These are phyloP conservation scores for Temnopleurus reevesii DNA, from an alignment of 53 echinoderm and acorn worm genomes.

Conservation along the genomic window DNA sequence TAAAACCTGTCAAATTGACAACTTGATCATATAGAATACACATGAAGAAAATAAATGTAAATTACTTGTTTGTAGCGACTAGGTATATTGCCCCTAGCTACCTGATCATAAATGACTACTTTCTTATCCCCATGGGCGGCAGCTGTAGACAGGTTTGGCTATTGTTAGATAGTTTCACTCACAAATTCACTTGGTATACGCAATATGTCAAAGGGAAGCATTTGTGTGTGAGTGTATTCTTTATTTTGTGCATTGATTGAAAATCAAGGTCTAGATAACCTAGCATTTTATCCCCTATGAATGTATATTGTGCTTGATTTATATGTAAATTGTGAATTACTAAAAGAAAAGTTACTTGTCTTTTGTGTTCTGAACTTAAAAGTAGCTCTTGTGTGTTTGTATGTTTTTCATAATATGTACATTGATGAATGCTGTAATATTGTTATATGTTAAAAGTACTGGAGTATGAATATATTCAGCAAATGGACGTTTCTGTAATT, in stretches of 20 bases:
- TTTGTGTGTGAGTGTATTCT: conserved; percentile 38
- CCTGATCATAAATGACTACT: too few relatives aligned
- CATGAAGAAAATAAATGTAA: too few relatives aligned
- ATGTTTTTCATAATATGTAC: neutral
- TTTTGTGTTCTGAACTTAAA: neutral
- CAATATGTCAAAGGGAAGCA: neutral
- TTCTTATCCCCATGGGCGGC: too few relatives aligned
- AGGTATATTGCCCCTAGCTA: too few relatives aligned
- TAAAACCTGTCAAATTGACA: too few relatives aligned
- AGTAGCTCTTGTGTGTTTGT: conserved; percentile 9
- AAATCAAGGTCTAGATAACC: neutral
- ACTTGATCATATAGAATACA: too few relatives aligned
- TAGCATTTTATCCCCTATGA: neutral
- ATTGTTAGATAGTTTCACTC: neutral
- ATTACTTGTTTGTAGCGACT: too few relatives aligned
- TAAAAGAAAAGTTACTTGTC: neutral
- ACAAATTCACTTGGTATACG: conserved; percentile 4
- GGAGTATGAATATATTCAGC: neutral
- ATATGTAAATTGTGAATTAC: conserved; percentile 38
- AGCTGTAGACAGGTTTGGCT: too few relatives aligned
- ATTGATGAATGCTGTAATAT: neutral
- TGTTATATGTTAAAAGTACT: conserved; percentile 40
- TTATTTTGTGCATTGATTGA: conserved; percentile 7
- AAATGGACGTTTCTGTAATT: neutral
- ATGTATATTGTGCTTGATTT: conserved; percentile 43